Conservation (phyloP, 2,113 vertebrate genomes). For the Odocoileus hemionus region DNA sequence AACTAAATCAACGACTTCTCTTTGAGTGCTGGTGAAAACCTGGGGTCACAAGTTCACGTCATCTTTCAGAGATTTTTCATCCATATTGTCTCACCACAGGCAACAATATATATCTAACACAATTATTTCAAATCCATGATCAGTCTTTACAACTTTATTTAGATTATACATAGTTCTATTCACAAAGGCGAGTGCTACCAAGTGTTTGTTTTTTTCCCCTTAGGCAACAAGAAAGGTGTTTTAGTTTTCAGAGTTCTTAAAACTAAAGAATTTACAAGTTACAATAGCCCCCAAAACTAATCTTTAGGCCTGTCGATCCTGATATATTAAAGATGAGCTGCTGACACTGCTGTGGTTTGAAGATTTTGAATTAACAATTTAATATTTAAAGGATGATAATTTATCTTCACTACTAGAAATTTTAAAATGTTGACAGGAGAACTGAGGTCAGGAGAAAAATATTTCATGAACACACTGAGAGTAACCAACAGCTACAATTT, state of each 20-base stretch:
- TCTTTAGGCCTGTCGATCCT: not conserved
- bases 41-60: not conserved
- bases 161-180: not conserved
- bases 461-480: not conserved
- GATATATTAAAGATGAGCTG: not conserved
- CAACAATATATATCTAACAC: not conserved
- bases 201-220: not conserved
- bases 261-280: not conserved
- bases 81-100: not conserved
- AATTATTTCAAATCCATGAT: not conserved
- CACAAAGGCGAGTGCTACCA: not conserved
- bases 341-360: not conserved
- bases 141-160: not conserved
- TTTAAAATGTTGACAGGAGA: not conserved
- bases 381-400: constrained; percentile 20
- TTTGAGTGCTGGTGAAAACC: not conserved
- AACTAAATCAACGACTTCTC: not conserved
- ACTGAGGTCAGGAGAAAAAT: not conserved
- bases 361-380: constrained; percentile 6
- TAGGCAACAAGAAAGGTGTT: not conserved
- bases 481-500: not conserved
- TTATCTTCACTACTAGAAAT: not conserved
- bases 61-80: not conserved
- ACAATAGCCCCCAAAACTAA: not conserved
- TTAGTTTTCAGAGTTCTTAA: not conserved